These are phyloP conservation scores for Psammodynastes pulverulentus DNA, from an alignment of 2,113 vertebrate genomes.

Conservation along the genomic window DNA sequence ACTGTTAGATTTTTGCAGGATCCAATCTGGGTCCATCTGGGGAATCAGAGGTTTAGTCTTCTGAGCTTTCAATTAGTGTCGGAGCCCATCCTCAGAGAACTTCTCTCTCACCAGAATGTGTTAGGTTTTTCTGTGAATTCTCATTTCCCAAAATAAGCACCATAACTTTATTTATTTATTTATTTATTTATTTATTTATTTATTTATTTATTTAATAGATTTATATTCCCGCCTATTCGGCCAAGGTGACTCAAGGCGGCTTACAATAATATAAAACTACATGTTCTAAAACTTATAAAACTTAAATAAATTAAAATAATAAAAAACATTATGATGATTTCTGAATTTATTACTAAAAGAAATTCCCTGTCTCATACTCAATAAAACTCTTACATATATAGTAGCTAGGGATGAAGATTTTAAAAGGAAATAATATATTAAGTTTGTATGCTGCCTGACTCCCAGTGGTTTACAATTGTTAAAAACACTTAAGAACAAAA, in stretches of 20 bases:
- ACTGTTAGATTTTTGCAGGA: neutral
- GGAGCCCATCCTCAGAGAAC: neutral
- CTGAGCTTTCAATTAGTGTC: neutral
- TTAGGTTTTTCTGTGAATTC: neutral
- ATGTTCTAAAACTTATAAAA: too few relatives aligned
- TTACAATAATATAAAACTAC: too few relatives aligned
- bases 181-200: too few relatives aligned
- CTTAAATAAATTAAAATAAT: too few relatives aligned
- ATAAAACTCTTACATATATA: neutral
- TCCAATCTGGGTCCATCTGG: neutral
- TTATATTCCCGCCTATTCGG: too few relatives aligned
- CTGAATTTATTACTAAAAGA: neutral
- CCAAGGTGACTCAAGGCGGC: too few relatives aligned
- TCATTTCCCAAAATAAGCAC: neutral
- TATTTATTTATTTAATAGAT: too few relatives aligned
- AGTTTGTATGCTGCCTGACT: neutral
- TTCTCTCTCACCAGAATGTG: neutral
- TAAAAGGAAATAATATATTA: neutral
- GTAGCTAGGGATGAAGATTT: neutral
- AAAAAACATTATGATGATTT: neutral
- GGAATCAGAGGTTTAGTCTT: neutral
- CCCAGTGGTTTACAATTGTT: neutral
- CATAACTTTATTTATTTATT: too few relatives aligned
- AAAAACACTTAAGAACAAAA: neutral
- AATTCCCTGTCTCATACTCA: neutral